These are phyloP conservation scores for Macroteleia sp. DNA, from an alignment of 2,888 invertebrate species.

Conservation along the genomic window DNA sequence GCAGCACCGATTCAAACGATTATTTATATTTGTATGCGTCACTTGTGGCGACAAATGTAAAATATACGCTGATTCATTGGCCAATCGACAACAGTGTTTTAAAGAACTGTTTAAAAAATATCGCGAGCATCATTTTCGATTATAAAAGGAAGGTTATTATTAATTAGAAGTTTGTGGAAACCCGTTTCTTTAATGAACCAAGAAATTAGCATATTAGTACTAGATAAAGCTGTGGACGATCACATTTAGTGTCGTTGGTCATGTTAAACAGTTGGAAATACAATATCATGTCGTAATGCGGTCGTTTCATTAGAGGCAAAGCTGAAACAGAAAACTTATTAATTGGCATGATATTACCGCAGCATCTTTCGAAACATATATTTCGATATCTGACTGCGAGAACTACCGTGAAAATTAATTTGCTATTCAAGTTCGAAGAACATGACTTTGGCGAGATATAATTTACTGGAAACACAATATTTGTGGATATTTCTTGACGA, in stretches of 20 bases:
- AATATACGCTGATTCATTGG: conserved; percentile 53
- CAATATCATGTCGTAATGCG: conserved; percentile 49
- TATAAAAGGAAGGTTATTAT: conserved; percentile 25
- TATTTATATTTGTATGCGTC: conserved; percentile 59
- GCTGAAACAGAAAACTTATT: conserved; percentile 56
- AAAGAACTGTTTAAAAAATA: conserved; percentile 1
- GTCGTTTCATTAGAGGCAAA: conserved; percentile 49
- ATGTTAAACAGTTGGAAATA: conserved; percentile 56
- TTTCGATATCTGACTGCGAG: conserved; percentile 41
- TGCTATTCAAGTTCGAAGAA: conserved; percentile 51
- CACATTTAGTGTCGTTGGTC: conserved; percentile 48
- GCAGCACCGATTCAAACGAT: conserved; percentile 27
- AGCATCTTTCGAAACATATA: conserved; percentile 40
- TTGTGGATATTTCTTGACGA: conserved; percentile 30
- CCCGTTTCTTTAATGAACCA: conserved; percentile 15
- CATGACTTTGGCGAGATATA: conserved; percentile 44
- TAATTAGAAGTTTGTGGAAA: conserved; percentile 34
- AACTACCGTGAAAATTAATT: conserved; percentile 64
- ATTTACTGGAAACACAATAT: conserved; percentile 52
- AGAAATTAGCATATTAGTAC: conserved; percentile 46
- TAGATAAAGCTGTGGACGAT: conserved; percentile 33
- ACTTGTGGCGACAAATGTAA: conserved; percentile 54
- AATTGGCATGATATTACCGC: conserved; percentile 59
- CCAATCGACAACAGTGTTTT: conserved; percentile 17
- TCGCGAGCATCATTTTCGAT: background rate